These are phyloP conservation scores for Butorides virescens DNA, from an alignment of 2,113 vertebrate species.

Conservation along the genomic window DNA sequence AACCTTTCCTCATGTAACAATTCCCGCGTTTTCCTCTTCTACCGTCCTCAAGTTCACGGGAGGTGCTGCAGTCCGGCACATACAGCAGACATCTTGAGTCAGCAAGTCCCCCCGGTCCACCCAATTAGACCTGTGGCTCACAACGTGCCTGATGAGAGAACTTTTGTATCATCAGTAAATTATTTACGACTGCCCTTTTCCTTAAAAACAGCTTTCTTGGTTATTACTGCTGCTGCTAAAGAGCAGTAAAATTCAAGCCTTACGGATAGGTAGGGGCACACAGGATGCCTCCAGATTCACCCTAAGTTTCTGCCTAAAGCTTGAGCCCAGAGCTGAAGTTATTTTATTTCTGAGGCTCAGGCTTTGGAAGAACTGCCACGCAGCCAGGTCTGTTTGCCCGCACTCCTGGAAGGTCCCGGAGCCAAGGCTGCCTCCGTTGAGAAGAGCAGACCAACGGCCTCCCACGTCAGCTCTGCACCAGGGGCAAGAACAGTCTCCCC, in stretches of 20 bases:
- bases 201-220: not conserved
- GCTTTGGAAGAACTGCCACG: not conserved
- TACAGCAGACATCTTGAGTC: not conserved
- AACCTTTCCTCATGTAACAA: not conserved
- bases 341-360: not conserved
- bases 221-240: not conserved
- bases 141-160: not conserved
- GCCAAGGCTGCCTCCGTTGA: accelerated
- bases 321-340: not conserved
- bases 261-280: not conserved
- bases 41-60: accelerated
- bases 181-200: not conserved
- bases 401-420: not conserved
- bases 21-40: not conserved
- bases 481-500: not conserved
- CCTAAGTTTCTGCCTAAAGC: not conserved
- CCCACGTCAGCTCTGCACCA: not conserved
- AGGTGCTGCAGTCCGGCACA: not conserved
- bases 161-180: not conserved
- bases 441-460: not conserved
- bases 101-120: not conserved
- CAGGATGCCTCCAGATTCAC: not conserved
- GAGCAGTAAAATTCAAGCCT: not conserved
- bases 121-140: not conserved
- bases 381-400: not conserved